Base-by-base conservation (phyloP, 2,797 vertebrate genomes). In the Eutrigla gurnardus region DNA sequence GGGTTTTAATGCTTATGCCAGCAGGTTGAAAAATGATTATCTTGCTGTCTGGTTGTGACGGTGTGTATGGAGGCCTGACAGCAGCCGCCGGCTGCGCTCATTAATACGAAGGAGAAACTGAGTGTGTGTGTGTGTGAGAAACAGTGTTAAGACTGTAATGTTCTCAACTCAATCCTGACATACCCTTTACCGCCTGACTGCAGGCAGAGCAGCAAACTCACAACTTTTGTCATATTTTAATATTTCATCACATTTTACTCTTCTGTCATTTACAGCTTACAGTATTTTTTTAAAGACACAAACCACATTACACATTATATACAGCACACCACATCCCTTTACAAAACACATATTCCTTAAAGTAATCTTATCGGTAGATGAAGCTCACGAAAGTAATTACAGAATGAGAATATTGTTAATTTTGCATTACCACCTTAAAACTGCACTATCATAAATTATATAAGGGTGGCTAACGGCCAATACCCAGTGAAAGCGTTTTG, bases 21-120 rank as follows among this genome's bases (percentile, higher is more conserved):
- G 93, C 92, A 94, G 93, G 93, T 93, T 93, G 88, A 92, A 93
- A 91, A 93, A 91, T 92, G 84, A 92, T 94, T 92, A 93, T 94
- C 90, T 90, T 64, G 78, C 87, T 90, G 91, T 89, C 91, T 91
- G 88, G 72, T 91, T 81, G 81, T 83, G 84, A 84, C 47, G 65
- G 75, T 83, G 81, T 69, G 82, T 85, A 55, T 70, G 75, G 80
- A 88, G 87, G 77, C 74, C 86, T 82, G 85, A 88, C 88, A 89
- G 88, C 82, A 82, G 85, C 87, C 88, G 80, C 87, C 78, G 86
- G 87, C 91, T 80, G 50, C 35, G 32, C 84, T 88, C 86, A 87
- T 89, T 90, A 91, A 88, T 82, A 82, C 70, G 37, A 43, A 62
- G 50, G 42, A 36, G 69, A 49, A 71, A 54, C 54, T 43, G 50